phyloP scores from a whole-genome alignment of 2,797 vertebrate species.

The Thalassophryne amazonica region DNA sequence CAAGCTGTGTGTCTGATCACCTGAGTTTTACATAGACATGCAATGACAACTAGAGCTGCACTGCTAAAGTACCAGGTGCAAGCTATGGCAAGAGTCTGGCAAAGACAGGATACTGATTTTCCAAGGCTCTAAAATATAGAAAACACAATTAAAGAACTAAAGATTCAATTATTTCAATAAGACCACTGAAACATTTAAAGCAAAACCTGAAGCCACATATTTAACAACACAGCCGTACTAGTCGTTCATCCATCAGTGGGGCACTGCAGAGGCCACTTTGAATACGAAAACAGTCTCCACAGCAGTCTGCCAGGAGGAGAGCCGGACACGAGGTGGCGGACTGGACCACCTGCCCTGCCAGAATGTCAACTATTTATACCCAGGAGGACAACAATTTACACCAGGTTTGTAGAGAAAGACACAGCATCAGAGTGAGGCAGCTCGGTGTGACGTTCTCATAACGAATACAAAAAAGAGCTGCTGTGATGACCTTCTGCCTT shows the following conservation, averaged over 20 bases:
- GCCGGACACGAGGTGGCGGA: slow-evolving; percentile 41
- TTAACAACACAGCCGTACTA: slow-evolving; percentile 14
- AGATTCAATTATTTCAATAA: no score
- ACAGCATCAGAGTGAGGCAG: slow-evolving; percentile 21
- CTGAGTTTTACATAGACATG: no score
- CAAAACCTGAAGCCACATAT: background rate
- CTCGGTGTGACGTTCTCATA: slow-evolving; percentile 25
- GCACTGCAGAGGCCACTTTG: slow-evolving; percentile 19
- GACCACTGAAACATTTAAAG: no score
- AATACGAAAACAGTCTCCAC: slow-evolving; percentile 34
- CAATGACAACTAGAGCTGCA: no score
- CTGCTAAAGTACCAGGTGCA: no score
- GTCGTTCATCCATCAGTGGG: slow-evolving; percentile 24
- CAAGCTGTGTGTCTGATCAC: no score
- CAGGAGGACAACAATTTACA: slow-evolving; percentile 63
- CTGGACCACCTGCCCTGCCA: slow-evolving; percentile 59
- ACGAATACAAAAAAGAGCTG: slow-evolving; percentile 2
- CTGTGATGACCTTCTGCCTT: slow-evolving; percentile 9
- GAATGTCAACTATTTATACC: slow-evolving; percentile 65
- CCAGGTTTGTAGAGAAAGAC: slow-evolving; percentile 23
- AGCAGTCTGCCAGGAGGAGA: slow-evolving; percentile 20
- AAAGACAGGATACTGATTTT: no score
- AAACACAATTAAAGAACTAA: no score
- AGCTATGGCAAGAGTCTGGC: no score
- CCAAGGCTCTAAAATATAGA: no score